These are phyloP conservation scores for Drosophila elegans DNA, from an alignment of 1,140 invertebrate species.

Conservation along the genomic window DNA sequence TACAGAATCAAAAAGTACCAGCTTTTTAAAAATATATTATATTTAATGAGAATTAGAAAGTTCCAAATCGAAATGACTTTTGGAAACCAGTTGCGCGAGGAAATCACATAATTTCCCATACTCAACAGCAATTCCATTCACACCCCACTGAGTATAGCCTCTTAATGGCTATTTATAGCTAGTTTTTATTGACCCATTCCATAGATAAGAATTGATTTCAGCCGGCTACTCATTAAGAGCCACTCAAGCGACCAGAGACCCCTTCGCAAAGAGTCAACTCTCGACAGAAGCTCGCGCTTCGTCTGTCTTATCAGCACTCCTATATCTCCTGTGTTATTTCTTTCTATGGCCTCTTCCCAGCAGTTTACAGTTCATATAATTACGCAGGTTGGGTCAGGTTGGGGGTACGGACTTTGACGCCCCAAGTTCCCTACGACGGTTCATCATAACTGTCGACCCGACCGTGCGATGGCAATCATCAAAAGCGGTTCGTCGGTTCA, in stretches of 20 bases:
- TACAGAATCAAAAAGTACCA: background rate
- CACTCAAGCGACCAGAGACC: constrained; percentile 44
- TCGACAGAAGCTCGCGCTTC: constrained; percentile 13
- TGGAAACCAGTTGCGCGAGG: constrained; percentile 29
- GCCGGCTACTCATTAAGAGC: constrained; percentile 29
- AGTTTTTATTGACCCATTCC: constrained; percentile 32
- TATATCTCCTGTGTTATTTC: constrained; percentile 40
- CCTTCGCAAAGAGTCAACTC: constrained; percentile 20
- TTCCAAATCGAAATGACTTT: background rate
- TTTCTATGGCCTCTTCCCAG: constrained; percentile 1
- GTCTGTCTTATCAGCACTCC: constrained; percentile 43
- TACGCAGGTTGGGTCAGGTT: constrained; percentile 10
- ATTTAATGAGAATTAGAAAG: constrained; percentile 26
- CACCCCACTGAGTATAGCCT: constrained; percentile 21
- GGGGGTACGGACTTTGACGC: constrained; percentile 2
- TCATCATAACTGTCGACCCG: constrained; percentile 46
- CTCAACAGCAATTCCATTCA: constrained; percentile 40
- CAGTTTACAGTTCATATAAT: constrained; percentile 36
- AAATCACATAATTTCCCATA: constrained; percentile 13
- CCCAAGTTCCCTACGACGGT: background rate
- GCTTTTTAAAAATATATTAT: background rate
- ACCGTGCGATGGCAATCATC: constrained; percentile 40
- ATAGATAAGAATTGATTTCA: constrained; percentile 51
- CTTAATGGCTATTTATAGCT: constrained; percentile 47
- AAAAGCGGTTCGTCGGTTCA: constrained; percentile 35